Conservation (phyloP, 2,888 invertebrate species). For the Agriopis aurantiaria region DNA sequence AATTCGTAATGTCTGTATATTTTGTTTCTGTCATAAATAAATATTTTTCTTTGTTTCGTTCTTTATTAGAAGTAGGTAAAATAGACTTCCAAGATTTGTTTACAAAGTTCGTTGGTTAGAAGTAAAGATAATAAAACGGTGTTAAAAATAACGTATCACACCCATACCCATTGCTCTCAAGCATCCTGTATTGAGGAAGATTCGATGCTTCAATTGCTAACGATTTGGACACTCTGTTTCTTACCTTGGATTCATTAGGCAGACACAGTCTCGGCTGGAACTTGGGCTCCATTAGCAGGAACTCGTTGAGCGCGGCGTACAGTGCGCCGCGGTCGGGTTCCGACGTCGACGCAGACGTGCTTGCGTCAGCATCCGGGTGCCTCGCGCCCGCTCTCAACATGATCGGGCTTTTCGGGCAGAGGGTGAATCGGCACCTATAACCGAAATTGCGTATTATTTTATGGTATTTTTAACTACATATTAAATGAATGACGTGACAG, state of each 20-base stretch:
- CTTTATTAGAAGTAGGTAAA: no score
- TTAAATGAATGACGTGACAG: neutral
- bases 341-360: constrained; percentile 46
- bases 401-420: constrained; percentile 77
- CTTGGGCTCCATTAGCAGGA: constrained; percentile 89
- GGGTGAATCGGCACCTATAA: constrained; percentile 83
- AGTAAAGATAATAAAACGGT: no score
- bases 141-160: no score
- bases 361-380: constrained; percentile 88
- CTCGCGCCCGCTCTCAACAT: constrained; percentile 87
- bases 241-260: constrained; percentile 88
- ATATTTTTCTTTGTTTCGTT: no score
- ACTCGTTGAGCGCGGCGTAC: constrained; percentile 88
- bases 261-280: constrained; percentile 89
- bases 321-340: constrained; percentile 60
- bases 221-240: constrained; percentile 31
- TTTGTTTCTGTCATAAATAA: no score
- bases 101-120: no score
- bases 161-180: no score
- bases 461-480: neutral
- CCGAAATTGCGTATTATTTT: neutral
- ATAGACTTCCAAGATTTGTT: no score
- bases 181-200: neutral
- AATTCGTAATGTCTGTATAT: no score
- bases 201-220: neutral